Evolutionary conservation across 1,140 invertebrate genomes (phyloP), one percentile per base, ranked within the genome.

Genomic region (Drosophila virilis): DNA sequence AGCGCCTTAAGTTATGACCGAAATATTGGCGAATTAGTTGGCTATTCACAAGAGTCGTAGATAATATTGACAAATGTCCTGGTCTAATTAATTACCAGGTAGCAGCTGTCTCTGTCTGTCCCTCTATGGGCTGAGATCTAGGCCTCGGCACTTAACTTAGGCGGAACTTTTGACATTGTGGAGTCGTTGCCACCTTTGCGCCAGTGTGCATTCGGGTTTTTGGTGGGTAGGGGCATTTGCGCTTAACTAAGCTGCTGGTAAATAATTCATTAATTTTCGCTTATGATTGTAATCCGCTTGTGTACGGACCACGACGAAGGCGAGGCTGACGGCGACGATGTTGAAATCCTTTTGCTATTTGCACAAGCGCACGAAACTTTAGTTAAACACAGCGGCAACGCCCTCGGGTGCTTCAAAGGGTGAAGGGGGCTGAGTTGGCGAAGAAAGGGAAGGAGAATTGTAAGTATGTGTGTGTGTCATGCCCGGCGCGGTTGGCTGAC

Each of bases 221-320:
- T 17, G 17, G 12, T 13, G 13, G 13, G 1, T 15, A 37, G 32
- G 22, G 28, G 52, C 35, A 46, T 40, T 71, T 78, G 62, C 50
- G 68, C 74, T 62, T 67, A 79, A 79, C 77, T 69, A 74, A 79
- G 77, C 76, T 78, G 77, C 77, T 79, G 69, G 77, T 79, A 79
- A 79, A 77, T 74, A 79, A 77, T 79, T 75, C 46, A 80, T 81
- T 82, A 83, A 82, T 78, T 72, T 83, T 83, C 80, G 80, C 80
- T 83, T 83, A 79, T 83, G 76, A 78, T 83, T 83, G 76, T 79
- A 83, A 82, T 83, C 60, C 68, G 76, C 72, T 83, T 76, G 62
- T 68, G 74, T 51, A 66, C 60, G 72, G 60, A 75, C 73, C 62
- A 65, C 50, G 62, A 50, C 22, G 40, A 42, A 33, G 66, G 28